These are phyloP conservation scores for Bathynomus jamesi DNA, from an alignment of 1,140 invertebrate genomes.

Conservation along the genomic window DNA sequence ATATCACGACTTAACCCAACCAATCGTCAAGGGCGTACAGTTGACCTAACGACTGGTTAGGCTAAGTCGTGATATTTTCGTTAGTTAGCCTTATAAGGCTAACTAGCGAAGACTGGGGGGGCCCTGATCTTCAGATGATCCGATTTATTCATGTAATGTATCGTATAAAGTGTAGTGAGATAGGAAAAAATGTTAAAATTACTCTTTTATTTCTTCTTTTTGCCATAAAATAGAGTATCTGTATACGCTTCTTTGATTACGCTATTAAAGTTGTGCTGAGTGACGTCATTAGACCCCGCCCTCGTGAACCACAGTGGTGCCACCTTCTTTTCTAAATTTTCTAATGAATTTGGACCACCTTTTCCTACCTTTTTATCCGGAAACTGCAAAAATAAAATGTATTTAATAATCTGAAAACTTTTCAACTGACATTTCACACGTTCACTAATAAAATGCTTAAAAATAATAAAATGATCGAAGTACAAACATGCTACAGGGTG, in stretches of 20 bases:
- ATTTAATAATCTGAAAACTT: slow-evolving; percentile 2
- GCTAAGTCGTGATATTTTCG: neutral
- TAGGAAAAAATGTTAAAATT: neutral
- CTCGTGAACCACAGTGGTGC: neutral
- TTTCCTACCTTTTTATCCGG: slow-evolving; percentile 1
- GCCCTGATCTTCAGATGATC: no score
- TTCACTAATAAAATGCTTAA: neutral
- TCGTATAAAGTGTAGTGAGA: neutral
- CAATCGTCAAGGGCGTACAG: no score
- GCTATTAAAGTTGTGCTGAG: slow-evolving; percentile 32
- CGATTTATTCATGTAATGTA: neutral
- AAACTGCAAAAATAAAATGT: slow-evolving; percentile 4
- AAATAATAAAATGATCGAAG: no score
- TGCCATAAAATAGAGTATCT: slow-evolving; percentile 31
- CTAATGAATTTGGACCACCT: neutral
- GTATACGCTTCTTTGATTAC: slow-evolving; percentile 31
- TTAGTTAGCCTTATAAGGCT: neutral
- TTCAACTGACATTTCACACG: neutral
- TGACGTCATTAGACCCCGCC: slow-evolving; percentile 7
- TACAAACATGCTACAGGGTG: no score
- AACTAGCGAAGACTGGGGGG: no score
- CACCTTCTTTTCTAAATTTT: neutral
- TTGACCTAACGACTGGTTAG: neutral
- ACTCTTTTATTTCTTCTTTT: neutral
- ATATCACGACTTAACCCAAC: no score